Evolutionary conservation across 2,797 vertebrate species (phyloP).

Genomic region (Pteronotus mesoamericanus): DNA sequence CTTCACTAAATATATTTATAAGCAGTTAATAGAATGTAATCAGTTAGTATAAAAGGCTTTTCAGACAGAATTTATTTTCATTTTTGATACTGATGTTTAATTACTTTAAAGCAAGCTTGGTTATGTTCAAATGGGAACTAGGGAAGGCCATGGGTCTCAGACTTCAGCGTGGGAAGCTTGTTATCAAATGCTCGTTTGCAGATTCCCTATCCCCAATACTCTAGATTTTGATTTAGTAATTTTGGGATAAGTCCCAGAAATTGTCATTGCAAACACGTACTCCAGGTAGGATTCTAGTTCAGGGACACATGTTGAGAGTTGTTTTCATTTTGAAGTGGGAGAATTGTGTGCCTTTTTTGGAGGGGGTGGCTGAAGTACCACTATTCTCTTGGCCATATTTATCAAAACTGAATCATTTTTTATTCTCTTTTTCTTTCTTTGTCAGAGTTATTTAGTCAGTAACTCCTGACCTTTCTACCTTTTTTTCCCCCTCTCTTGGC

Average conservation of each 20-base stretch:
- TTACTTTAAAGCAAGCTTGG: not conserved
- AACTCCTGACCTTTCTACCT: not conserved
- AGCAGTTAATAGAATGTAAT: constrained; percentile 32
- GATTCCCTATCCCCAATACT: accelerated
- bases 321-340: not conserved
- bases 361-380: not conserved
- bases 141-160: not conserved
- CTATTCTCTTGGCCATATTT: not conserved
- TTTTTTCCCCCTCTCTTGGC: not conserved
- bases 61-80: constrained; percentile 26
- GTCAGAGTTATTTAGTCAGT: not conserved
- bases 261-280: not conserved
- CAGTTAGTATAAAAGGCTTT: constrained; percentile 11
- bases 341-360: not conserved
- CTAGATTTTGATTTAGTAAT: not conserved
- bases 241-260: not conserved
- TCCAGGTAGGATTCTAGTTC: not conserved
- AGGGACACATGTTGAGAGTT: not conserved
- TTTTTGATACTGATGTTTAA: constrained; percentile 40
- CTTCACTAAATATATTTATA: not conserved
- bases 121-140: constrained; percentile 3
- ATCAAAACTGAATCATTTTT: not conserved
- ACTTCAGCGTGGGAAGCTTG: not conserved
- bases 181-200: not conserved
- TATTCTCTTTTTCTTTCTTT: not conserved